Percentiles rank a stretch among this genome's conserved stretches.
These are phyloP conservation scores for Hermaeophaga mercurialis DNA, from an alignment of 2,888 invertebrate species.

Conservation along the genomic window DNA sequence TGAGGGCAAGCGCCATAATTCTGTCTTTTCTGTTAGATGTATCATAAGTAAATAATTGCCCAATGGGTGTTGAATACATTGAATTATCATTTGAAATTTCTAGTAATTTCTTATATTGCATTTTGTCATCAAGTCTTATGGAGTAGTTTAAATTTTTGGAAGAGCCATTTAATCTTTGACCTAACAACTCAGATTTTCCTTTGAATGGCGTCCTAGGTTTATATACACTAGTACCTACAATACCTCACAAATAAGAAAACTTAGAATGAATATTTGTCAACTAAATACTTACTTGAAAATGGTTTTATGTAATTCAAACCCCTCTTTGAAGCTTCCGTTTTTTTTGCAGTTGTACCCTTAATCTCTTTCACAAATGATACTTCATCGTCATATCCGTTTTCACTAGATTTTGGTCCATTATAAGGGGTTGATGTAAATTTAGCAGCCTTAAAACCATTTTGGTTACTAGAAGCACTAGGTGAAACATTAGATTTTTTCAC, in stretches of 20 bases:
- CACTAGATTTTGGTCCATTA: slow-evolving; percentile 3
- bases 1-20: slow-evolving; percentile 37
- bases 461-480: neutral
- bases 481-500: slow-evolving; percentile 11
- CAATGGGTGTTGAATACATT: slow-evolving; percentile 46
- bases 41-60: slow-evolving; percentile 39
- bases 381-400: slow-evolving; percentile 40
- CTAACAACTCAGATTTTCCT: slow-evolving; percentile 2
- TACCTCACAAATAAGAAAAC: neutral
- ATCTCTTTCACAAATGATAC: slow-evolving; percentile 46
- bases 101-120: slow-evolving; percentile 63
- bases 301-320: slow-evolving; percentile 23
- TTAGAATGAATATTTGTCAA: neutral
- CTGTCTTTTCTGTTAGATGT: slow-evolving; percentile 28
- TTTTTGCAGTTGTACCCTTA: slow-evolving; percentile 42
- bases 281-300: slow-evolving; percentile 6
- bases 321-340: slow-evolving; percentile 38
- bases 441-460: slow-evolving; percentile 2
- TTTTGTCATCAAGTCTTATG: slow-evolving; percentile 64
- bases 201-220: slow-evolving; percentile 13
- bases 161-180: neutral
- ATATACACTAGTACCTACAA: slow-evolving; percentile 1
- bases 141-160: slow-evolving; percentile 58
- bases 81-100: slow-evolving; percentile 45
- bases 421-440: slow-evolving; percentile 36